phyloP scores from a whole-genome alignment of 92 coral and sea anemone species.

The Blastomussa wellsi region DNA sequence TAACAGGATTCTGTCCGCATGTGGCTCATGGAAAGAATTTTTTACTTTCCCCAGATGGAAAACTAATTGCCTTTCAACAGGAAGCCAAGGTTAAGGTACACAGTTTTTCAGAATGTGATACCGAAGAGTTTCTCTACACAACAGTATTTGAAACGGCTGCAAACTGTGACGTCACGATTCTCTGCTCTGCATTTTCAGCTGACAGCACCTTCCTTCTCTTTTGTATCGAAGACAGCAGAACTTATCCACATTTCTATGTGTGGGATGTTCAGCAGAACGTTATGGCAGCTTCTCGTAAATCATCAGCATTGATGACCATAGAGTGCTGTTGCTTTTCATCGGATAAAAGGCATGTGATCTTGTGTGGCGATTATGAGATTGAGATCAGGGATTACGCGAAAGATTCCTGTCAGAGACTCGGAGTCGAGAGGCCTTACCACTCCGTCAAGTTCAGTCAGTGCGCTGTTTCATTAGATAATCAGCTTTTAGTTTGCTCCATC shows the following conservation, averaged over 20 bases:
- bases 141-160: neutral
- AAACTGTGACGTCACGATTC: neutral
- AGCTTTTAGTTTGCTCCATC: neutral
- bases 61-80: neutral
- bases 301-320: neutral
- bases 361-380: neutral
- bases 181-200: neutral
- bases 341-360: neutral
- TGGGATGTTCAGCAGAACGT: neutral
- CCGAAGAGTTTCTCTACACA: neutral
- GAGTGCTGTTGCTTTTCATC: neutral
- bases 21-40: neutral
- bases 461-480: neutral
- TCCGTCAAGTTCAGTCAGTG: constrained; percentile 5
- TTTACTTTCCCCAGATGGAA: neutral
- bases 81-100: neutral
- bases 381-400: neutral
- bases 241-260: neutral
- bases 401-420: neutral
- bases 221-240: neutral
- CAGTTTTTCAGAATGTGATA: neutral
- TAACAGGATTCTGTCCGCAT: neutral
- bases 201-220: neutral
- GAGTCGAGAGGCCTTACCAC: neutral
- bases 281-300: neutral